These are phyloP conservation scores for Pempheris klunzingeri DNA, from an alignment of 2,797 vertebrate genomes.

Conservation along the genomic window DNA sequence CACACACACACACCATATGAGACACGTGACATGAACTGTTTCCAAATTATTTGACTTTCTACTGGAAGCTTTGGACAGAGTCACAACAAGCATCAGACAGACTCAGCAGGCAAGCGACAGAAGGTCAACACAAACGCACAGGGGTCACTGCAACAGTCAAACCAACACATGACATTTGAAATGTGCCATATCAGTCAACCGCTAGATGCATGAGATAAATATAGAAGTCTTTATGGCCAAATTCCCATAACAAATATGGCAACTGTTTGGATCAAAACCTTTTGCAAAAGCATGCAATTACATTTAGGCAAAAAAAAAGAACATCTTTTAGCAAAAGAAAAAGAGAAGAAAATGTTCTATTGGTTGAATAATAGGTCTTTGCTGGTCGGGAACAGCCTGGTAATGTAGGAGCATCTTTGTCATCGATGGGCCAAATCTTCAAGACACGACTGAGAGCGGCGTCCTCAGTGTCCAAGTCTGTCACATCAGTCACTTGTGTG, in stretches of 20 bases:
- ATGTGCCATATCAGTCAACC: constrained; percentile 24
- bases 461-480: constrained; percentile 34
- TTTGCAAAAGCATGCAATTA: constrained; percentile 69
- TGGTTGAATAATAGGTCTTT: constrained; percentile 54
- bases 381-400: constrained; percentile 47
- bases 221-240: constrained; percentile 49
- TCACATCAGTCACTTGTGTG: constrained; percentile 51
- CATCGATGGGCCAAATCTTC: constrained; percentile 34
- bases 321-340: constrained; percentile 16
- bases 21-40: constrained; percentile 28
- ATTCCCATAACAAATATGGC: constrained; percentile 35
- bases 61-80: constrained; percentile 39
- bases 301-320: constrained; percentile 25
- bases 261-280: constrained; percentile 46
- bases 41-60: constrained; percentile 31
- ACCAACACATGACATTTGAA: constrained; percentile 38
- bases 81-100: constrained; percentile 46
- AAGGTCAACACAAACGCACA: constrained; percentile 45
- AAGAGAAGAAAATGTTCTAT: constrained; percentile 35
- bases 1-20: constrained; percentile 19
- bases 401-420: constrained; percentile 47
- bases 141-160: constrained; percentile 52
- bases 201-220: constrained; percentile 43
- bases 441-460: constrained; percentile 24
- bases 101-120: constrained; percentile 50